Conservation (phyloP, 2,888 invertebrate genomes). For the Nezara viridula region DNA sequence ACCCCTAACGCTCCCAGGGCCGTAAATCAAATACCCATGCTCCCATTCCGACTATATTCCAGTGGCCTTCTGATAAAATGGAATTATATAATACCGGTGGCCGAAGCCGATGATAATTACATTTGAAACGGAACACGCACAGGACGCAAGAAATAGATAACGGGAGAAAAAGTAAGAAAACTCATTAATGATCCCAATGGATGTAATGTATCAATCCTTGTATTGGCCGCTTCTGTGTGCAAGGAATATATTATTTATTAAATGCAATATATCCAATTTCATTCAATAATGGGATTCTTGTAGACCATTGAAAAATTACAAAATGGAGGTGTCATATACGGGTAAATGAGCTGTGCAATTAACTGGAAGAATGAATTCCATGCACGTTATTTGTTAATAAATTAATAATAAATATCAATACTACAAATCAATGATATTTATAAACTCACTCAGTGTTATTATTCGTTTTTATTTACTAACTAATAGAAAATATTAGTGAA, state of each 20-base stretch:
- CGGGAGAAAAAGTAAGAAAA: neutral
- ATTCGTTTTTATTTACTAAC: neutral
- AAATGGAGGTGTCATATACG: neutral
- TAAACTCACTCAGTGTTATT: neutral
- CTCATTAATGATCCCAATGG: neutral
- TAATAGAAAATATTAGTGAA: neutral
- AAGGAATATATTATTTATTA: neutral
- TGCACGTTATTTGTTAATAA: neutral
- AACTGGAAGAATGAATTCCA: neutral
- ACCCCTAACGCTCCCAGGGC: neutral
- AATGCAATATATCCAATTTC: neutral
- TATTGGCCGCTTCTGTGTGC: neutral
- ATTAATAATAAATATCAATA: neutral
- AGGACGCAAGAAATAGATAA: neutral
- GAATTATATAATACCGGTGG: neutral
- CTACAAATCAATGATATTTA: neutral
- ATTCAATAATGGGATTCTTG: neutral
- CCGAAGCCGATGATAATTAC: neutral
- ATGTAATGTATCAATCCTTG: neutral
- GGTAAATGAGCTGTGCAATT: neutral
- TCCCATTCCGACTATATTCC: conserved; percentile 31
- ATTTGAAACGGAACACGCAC: neutral
- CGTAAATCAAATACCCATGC: conserved; percentile 29
- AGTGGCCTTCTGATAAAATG: conserved; percentile 4
- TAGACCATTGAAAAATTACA: neutral